Percentiles rank a stretch among this genome's conserved stretches.
Evolutionary conservation across 1,140 invertebrate genomes (phyloP).

Genomic region (Orchesella cincta): DNA sequence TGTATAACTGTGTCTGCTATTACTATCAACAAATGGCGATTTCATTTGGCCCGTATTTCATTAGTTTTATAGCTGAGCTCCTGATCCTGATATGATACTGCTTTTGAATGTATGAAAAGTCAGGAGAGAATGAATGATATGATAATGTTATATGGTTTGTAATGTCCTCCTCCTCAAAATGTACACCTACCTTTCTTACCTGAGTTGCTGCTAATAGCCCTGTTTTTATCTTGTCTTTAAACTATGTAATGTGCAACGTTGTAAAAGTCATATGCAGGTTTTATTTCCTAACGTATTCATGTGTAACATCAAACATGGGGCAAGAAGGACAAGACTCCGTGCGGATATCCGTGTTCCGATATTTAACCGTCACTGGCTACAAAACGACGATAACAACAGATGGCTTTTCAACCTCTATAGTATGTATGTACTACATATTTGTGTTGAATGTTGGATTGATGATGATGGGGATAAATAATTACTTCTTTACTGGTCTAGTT

Average conservation of each 20-base stretch:
- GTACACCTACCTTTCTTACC: constrained; percentile 17
- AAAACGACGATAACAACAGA: background rate
- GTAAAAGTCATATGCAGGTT: too few relatives aligned
- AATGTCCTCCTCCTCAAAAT: background rate
- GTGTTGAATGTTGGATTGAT: background rate
- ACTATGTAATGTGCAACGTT: too few relatives aligned
- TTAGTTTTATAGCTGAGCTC: background rate
- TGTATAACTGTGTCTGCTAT: background rate
- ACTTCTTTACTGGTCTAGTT: constrained; percentile 13
- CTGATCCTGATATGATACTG: too few relatives aligned
- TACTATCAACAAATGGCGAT: constrained; percentile 20
- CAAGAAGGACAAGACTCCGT: too few relatives aligned
- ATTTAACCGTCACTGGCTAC: constrained; percentile 25
- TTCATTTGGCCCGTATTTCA: background rate
- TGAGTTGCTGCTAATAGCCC: background rate
- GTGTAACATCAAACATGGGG: too few relatives aligned
- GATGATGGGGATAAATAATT: background rate
- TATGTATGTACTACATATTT: background rate
- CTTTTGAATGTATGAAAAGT: too few relatives aligned
- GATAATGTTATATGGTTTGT: background rate
- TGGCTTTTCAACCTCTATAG: background rate
- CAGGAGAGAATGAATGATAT: background rate
- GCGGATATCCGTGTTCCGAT: constrained; percentile 28
- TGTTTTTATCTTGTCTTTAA: constrained; percentile 14
- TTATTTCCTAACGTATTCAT: too few relatives aligned